Evolutionary conservation across 2,797 vertebrate species (phyloP).

Genomic region (Huso huso): DNA sequence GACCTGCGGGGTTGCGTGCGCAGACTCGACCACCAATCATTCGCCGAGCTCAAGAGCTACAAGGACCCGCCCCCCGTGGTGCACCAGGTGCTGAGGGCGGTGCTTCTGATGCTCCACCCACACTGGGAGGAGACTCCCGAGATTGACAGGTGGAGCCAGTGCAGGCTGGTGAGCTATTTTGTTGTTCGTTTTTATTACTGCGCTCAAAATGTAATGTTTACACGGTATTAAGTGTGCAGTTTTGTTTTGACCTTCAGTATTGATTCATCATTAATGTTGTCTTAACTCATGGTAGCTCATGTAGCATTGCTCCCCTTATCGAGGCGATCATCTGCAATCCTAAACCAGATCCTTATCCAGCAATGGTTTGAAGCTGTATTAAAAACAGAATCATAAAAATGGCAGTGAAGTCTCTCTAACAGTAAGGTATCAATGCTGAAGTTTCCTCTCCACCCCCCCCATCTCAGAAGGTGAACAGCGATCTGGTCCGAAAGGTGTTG

Average conservation of each 20-base stretch:
- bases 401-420: no score
- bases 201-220: no score
- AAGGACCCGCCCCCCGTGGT: slow-evolving; percentile 30
- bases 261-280: no score
- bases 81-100: slow-evolving; percentile 36
- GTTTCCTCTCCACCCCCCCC: no score
- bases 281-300: no score
- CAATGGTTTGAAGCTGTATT: neutral
- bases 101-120: slow-evolving; percentile 49
- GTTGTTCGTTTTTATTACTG: no score
- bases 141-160: slow-evolving; percentile 42
- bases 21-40: slow-evolving; percentile 31
- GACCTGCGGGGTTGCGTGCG: slow-evolving; percentile 46
- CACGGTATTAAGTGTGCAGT: no score
- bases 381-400: neutral
- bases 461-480: slow-evolving; percentile 49
- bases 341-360: no score
- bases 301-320: no score
- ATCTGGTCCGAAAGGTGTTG: slow-evolving; percentile 48
- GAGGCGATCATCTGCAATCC: no score
- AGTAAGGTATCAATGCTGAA: no score
- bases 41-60: slow-evolving; percentile 37
- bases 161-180: slow-evolving; percentile 44
- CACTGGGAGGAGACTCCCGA: slow-evolving; percentile 34
- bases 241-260: no score